A percentile compares a stretch with the other conserved stretches of the same genome.
Conservation (phyloP, 2,797 vertebrate species). For the Epinephelus awoara region DNA sequence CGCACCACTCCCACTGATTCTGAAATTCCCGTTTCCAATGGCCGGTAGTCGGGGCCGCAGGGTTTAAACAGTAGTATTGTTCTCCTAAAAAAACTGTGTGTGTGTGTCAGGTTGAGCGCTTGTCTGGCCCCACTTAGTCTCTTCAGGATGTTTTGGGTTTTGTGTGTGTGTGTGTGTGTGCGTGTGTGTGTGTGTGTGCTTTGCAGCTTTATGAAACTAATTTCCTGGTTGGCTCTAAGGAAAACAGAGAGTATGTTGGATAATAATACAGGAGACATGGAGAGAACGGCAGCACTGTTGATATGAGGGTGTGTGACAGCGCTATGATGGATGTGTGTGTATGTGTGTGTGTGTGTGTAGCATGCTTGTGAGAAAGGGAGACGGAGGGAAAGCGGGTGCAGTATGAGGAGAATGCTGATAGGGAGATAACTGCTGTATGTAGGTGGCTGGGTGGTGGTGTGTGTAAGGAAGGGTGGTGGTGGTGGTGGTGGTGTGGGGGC, state of each 20-base stretch:
- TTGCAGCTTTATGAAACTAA: constrained; percentile 80
- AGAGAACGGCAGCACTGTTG: constrained; percentile 53
- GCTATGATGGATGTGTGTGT: constrained; percentile 54
- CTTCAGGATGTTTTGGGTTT: constrained; percentile 85
- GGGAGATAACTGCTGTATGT: constrained; percentile 47
- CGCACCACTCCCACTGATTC: constrained; percentile 69
- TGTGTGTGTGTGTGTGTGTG: constrained; percentile 39
- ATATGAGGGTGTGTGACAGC: constrained; percentile 57
- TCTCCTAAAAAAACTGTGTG: constrained; percentile 63
- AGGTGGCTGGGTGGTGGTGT: constrained; percentile 51
- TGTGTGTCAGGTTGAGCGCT: constrained; percentile 67
- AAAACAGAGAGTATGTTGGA: constrained; percentile 73
- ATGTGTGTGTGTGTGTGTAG: constrained; percentile 26
- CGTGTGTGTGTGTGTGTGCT: constrained; percentile 17
- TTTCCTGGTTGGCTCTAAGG: constrained; percentile 80
- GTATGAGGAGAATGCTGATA: constrained; percentile 61
- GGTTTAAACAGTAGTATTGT: constrained; percentile 80
- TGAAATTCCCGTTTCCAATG: constrained; percentile 72
- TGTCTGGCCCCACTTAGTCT: constrained; percentile 82
- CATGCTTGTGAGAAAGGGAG: constrained; percentile 15
- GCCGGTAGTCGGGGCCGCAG: constrained; percentile 77
- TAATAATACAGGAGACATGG: constrained; percentile 67
- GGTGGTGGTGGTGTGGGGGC: constrained; percentile 26
- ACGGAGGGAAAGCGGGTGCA: constrained; percentile 28
- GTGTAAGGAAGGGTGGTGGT: constrained; percentile 71